Evolutionary conservation across 1,140 invertebrate species (phyloP), one percentile per base, ranked within the genome.

Genomic region (Pseudoatta argentina): DNA sequence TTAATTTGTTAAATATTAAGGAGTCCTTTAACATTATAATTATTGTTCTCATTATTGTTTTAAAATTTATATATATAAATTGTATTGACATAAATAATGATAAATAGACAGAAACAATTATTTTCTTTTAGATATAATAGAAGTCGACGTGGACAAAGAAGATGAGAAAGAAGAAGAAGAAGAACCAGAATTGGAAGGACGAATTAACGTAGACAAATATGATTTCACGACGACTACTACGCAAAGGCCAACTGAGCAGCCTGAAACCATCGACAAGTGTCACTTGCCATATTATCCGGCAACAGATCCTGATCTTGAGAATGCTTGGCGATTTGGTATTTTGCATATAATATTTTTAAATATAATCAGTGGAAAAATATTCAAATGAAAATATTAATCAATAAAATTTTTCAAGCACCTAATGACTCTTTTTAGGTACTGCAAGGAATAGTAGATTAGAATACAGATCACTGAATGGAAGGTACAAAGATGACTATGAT

Each of bases 391-490:
- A 76, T 44, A 18, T 64, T 5, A 53, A 73, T 59, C 34, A 39
- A 39, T 71, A 48, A 76, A 51, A 34, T 71, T 81, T 67, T 27
- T 39, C 63, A 61, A 78, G 39, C 14, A 0, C 0, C 5, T 55
- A 44, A 78, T 51, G 7, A 81, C 1, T 83, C 0, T 72, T 81
- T 88, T 30, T 83, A 96, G 97, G 97, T 83, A 97, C 96, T 1
- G 95, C 96, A 64, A 95, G 96, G 39, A 96, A 97, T 91, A 98
- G 98, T 88, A 96, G 97, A 90, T 94, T 98, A 61, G 97, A 98
- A 93, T 98, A 97, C 88, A 94, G 94, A 8, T 95, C 95, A 7
- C 89, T 97, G 14, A 96, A 96, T 5, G 96, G 96, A 1, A 96
- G 96, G 66, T 95, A 97, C 64, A 96, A 96, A 51, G 96, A 97